These are phyloP conservation scores for Eutolmus rufibarbis DNA, from an alignment of 2,888 invertebrate species.

Conservation along the genomic window DNA sequence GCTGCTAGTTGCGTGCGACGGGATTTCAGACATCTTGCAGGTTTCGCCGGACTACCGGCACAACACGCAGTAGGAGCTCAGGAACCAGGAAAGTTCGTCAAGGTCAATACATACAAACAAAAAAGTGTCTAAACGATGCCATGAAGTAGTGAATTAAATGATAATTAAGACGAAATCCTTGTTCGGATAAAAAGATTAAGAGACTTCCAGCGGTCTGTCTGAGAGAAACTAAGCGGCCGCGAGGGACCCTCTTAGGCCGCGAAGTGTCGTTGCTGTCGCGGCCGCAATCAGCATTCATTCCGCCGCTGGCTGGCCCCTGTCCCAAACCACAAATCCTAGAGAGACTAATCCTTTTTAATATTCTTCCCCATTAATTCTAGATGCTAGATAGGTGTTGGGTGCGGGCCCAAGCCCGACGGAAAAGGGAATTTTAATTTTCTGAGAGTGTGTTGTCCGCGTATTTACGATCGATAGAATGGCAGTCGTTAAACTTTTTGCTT, in stretches of 20 bases:
- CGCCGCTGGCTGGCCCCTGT: background rate
- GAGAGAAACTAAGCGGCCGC: background rate
- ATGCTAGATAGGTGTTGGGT: background rate
- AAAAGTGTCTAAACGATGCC: background rate
- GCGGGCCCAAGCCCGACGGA: background rate
- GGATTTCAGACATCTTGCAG: background rate
- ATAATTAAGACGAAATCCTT: background rate
- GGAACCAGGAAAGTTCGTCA: background rate
- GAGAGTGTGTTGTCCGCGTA: background rate
- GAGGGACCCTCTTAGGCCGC: background rate
- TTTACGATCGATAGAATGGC: background rate
- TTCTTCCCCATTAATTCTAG: constrained; percentile 1
- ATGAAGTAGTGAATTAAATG: background rate
- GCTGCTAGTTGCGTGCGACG: background rate
- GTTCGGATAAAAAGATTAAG: background rate
- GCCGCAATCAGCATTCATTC: background rate
- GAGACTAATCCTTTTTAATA: background rate
- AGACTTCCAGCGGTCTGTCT: background rate
- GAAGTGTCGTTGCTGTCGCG: background rate
- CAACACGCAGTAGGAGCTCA: background rate
- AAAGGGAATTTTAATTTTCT: constrained; percentile 11
- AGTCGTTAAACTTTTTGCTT: constrained; percentile 23
- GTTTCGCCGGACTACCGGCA: background rate
- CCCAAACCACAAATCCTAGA: background rate
- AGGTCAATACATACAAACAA: background rate